Evolutionary conservation across 2,888 invertebrate species (phyloP).

Genomic region (Hyalella azteca): DNA sequence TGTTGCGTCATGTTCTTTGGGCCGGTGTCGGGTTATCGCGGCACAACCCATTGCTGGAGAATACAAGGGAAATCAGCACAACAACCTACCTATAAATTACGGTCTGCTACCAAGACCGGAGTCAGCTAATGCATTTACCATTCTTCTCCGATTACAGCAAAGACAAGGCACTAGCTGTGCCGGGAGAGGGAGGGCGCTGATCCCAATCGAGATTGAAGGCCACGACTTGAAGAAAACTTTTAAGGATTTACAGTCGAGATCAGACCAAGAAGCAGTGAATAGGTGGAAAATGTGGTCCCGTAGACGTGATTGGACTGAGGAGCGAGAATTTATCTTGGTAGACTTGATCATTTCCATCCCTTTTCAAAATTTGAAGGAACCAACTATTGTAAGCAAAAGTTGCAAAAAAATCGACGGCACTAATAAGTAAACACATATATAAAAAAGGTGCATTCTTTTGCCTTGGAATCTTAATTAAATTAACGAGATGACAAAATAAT

Average conservation of each 20-base stretch:
- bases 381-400: too few relatives aligned
- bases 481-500: too few relatives aligned
- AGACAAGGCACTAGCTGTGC: slow-evolving; percentile 25
- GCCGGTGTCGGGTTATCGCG: slow-evolving; percentile 17
- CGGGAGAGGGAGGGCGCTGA: slow-evolving; percentile 13
- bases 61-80: slow-evolving; percentile 23
- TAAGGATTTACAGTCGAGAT: neutral
- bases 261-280: too few relatives aligned
- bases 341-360: too few relatives aligned
- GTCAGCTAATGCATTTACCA: slow-evolving; percentile 32
- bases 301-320: too few relatives aligned
- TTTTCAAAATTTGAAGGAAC: too few relatives aligned
- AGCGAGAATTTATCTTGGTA: too few relatives aligned
- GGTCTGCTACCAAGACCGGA: neutral
- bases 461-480: too few relatives aligned
- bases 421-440: too few relatives aligned
- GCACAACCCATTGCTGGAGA: slow-evolving; percentile 19
- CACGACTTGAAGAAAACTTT: slow-evolving; percentile 11
- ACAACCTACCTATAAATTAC: slow-evolving; percentile 32
- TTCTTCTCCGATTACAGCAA: slow-evolving; percentile 27
- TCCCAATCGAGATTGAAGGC: slow-evolving; percentile 20
- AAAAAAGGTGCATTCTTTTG: too few relatives aligned
- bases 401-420: too few relatives aligned
- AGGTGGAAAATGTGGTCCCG: too few relatives aligned
- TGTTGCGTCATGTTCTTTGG: slow-evolving; percentile 6